These are phyloP conservation scores for Prionailurus bengalensis DNA, from an alignment of 2,113 vertebrate species.

Conservation along the genomic window DNA sequence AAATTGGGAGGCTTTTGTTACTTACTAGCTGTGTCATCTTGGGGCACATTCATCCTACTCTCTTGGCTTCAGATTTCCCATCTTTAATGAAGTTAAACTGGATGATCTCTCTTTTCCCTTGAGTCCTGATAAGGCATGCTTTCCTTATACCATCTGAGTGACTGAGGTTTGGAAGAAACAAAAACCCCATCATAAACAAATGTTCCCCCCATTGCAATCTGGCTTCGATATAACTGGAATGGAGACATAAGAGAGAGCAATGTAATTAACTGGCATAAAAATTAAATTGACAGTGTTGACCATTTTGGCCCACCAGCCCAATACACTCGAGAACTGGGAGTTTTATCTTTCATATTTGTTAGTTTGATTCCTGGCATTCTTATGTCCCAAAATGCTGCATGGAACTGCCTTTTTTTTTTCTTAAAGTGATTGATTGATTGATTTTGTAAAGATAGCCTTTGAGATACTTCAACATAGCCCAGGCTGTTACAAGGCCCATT, in stretches of 20 bases:
- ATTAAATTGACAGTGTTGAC: not conserved
- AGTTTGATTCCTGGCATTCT: not conserved
- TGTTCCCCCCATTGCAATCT: not conserved
- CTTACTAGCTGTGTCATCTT: constrained; percentile 29
- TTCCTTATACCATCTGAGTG: constrained; percentile 30
- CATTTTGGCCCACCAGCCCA: not conserved
- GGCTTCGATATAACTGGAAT: not conserved
- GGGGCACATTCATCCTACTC: not conserved
- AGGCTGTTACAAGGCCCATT: not conserved
- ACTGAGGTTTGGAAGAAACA: constrained; percentile 30
- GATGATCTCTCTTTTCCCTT: constrained; percentile 1
- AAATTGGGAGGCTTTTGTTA: not conserved
- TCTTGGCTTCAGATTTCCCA: not conserved
- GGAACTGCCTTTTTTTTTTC: not conserved
- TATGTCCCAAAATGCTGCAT: not conserved
- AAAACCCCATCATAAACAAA: not conserved
- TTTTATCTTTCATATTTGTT: not conserved
- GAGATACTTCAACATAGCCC: not conserved
- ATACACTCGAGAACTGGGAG: not conserved
- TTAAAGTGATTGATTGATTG: not conserved
- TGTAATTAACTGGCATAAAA: constrained; percentile 59
- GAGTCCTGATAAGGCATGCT: not conserved
- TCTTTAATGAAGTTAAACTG: constrained; percentile 41
- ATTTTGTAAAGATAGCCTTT: not conserved
- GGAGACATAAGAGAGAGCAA: not conserved